Evolutionary conservation across 2,113 vertebrate genomes (phyloP), one percentile per base, ranked within the genome.

Genomic region (Haplochromis burtoni): DNA sequence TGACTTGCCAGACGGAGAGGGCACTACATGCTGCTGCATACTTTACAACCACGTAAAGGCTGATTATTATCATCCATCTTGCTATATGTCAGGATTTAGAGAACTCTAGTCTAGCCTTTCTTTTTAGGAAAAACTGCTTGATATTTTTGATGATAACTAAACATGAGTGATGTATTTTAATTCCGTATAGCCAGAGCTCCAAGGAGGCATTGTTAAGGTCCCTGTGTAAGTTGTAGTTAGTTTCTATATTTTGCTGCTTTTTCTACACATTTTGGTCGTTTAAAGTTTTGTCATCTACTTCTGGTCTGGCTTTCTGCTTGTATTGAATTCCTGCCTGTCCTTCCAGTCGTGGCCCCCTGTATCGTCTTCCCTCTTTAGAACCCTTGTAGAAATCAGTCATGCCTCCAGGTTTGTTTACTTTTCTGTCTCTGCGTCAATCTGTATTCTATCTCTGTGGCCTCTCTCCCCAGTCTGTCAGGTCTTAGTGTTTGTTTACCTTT

Each of bases 1-100:
- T 94, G 94, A 94, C 90, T 92, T 93, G 92, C 88, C 92, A 93
- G 88, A 90, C 89, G 88, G 85, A 89, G 90, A 91, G 88, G 91
- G 87, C 90, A 80, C 54, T 86, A 63, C 90, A 91, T 88, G 89
- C 92, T 94, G 91, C 93, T 94, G 88, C 87, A 82, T 66, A 84
- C 59, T 87, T 94, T 82, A 89, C 85, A 88, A 82, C 29, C 81
- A 68, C 9, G 86, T 85, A 89, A 88, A 88, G 83, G 78, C 82
- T 83, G 47, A 16, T 88, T 82, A 87, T 92, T 84, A 87, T 80
- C 89, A 95, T 95, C 89, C 83, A 94, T 96, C 94, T 93, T 89
- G n/a, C 33, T 87, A 80, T 49, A 61, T 73, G 87, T 81, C 90
- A 91, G 26, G 82, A 83, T 88, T 85, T 29, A 24, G 63, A 87